Evolutionary conservation across 2,888 invertebrate species (phyloP).

Genomic region (Epicampocera succincta): DNA sequence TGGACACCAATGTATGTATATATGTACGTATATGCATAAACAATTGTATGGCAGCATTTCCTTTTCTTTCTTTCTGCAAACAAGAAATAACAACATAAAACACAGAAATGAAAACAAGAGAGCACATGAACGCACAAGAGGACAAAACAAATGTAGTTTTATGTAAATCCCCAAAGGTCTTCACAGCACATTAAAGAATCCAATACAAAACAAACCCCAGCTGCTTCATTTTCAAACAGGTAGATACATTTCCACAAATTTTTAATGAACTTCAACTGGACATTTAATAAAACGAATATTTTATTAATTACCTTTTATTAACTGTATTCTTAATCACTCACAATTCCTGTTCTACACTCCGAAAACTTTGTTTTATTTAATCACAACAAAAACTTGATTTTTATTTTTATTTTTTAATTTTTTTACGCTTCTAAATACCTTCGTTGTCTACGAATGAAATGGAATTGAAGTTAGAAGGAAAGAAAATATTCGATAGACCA

Average conservation of each 20-base stretch:
- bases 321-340: conserved; percentile 7
- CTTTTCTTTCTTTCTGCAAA: conserved; percentile 18
- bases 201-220: conserved; percentile 25
- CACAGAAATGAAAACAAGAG: conserved; percentile 14
- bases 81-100: conserved; percentile 57
- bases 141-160: conserved; percentile 10
- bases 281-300: not conserved
- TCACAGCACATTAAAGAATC: not conserved
- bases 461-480: conserved; percentile 40
- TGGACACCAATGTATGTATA: too few species aligned
- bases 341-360: not conserved
- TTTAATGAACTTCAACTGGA: not conserved
- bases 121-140: not conserved
- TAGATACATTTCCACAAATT: conserved; percentile 31
- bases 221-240: conserved; percentile 30
- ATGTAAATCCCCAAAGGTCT: not conserved
- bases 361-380: not conserved
- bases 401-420: not conserved
- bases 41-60: conserved; percentile 12
- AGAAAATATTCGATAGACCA: conserved; percentile 31
- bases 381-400: conserved; percentile 23
- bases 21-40: too few species aligned
- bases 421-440: not conserved
- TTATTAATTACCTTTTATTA: conserved; percentile 12
- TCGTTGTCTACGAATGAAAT: conserved; percentile 29